A percentile compares a stretch with the other conserved stretches of the same genome.
Evolutionary conservation across 1,140 invertebrate species (phyloP).

Genomic region (Euura saliciscinereae): DNA sequence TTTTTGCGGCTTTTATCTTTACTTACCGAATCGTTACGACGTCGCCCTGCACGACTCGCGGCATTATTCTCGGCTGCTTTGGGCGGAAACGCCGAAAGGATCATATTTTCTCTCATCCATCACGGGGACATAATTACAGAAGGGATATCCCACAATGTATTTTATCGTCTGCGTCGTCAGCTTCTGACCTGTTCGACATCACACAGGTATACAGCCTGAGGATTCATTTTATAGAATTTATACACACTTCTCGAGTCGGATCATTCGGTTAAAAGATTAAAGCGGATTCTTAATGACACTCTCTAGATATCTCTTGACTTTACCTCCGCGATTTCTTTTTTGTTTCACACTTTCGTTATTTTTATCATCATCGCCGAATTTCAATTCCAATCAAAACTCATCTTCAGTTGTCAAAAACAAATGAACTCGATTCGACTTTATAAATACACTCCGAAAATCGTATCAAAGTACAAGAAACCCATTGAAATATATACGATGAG

Average conservation of each 20-base stretch:
- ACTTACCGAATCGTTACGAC: constrained; percentile 35
- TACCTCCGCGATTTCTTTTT: background rate
- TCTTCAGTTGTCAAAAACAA: background rate
- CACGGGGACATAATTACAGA: background rate
- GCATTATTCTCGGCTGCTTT: background rate
- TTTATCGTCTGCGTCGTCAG: background rate
- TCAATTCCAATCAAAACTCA: background rate
- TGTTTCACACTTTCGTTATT: background rate
- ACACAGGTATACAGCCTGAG: background rate
- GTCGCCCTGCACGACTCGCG: background rate
- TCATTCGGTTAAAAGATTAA: constrained; percentile 1
- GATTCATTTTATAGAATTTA: background rate
- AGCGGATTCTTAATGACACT: constrained; percentile 4
- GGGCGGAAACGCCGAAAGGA: background rate
- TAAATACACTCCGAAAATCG: too few species aligned
- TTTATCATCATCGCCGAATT: background rate
- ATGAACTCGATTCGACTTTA: too few species aligned
- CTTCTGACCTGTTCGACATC: background rate
- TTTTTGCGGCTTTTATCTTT: constrained; percentile 29
- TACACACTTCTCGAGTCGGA: background rate
- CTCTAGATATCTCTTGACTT: background rate
- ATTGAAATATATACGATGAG: too few species aligned
- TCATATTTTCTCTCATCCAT: background rate
- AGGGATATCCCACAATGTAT: background rate
- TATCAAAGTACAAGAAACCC: too few species aligned